A percentile compares a stretch with the other conserved stretches of the same genome.
phyloP scores from a whole-genome alignment of 2,888 invertebrate genomes.

The Ornithoptera alexandrae region DNA sequence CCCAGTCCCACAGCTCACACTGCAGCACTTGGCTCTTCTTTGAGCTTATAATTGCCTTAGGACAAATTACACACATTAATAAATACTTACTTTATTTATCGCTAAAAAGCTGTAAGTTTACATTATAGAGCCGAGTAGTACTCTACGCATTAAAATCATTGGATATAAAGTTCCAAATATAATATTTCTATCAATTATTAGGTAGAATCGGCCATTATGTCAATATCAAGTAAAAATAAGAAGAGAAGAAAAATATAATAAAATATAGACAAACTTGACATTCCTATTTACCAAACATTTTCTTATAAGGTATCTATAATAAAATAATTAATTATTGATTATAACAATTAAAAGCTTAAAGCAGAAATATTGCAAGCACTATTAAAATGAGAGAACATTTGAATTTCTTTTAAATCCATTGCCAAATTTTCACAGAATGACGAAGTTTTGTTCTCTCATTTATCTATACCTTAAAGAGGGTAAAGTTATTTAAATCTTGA shows the following conservation, averaged over 20 bases:
- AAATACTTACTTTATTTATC: constrained; percentile 23
- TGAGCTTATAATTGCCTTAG: constrained; percentile 88
- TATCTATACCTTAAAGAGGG: not conserved
- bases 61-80: constrained; percentile 60
- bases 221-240: not conserved
- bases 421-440: not conserved
- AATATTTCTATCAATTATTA: constrained; percentile 12
- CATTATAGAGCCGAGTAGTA: not conserved
- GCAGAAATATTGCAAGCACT: constrained; percentile 6
- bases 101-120: not conserved
- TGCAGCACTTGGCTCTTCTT: constrained; percentile 86
- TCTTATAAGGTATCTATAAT: not conserved
- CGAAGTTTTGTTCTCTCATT: constrained; percentile 4
- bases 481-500: not conserved
- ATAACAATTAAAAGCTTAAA: constrained; percentile 16
- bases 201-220: constrained; percentile 12
- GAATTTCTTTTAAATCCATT: not conserved
- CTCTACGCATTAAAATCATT: not conserved
- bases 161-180: not conserved
- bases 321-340: constrained; percentile 1
- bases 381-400: constrained; percentile 16
- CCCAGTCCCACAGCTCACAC: constrained; percentile 91
- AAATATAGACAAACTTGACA: not conserved
- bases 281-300: not conserved
- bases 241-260: not conserved